phyloP scores from a whole-genome alignment of 2,888 invertebrate species.

The Hymenopus coronatus region DNA sequence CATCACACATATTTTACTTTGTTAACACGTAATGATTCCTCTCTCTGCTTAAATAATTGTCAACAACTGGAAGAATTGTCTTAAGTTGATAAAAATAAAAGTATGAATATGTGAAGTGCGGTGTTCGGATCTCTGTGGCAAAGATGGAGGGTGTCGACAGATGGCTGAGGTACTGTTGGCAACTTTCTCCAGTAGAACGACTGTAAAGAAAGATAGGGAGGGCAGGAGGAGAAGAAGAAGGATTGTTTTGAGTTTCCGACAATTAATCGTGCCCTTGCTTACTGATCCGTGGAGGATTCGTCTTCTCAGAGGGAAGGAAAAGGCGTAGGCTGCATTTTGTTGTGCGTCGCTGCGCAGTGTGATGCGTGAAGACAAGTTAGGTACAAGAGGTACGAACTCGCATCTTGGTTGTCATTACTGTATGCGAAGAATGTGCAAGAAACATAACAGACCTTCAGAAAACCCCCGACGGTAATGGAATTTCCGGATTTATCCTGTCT shows the following conservation, averaged over 20 bases:
- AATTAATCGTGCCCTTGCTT: slow-evolving; percentile 13
- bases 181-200: neutral
- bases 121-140: neutral
- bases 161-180: neutral
- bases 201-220: neutral
- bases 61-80: too few species aligned
- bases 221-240: neutral
- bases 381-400: neutral
- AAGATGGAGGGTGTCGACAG: neutral
- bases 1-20: too few species aligned
- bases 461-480: too few species aligned
- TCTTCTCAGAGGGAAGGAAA: slow-evolving; percentile 1
- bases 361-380: neutral
- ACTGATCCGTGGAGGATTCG: slow-evolving; percentile 12
- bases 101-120: neutral
- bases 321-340: neutral
- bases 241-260: slow-evolving; percentile 18
- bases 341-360: neutral
- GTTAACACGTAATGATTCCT: too few species aligned
- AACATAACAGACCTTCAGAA: too few species aligned
- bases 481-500: too few species aligned
- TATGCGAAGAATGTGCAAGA: too few species aligned
- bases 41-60: too few species aligned
- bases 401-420: too few species aligned
- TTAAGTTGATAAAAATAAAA: too few species aligned